phyloP scores from a whole-genome alignment of 92 coral and sea anemone genomes.

The Zoanthus sansibaricus region DNA sequence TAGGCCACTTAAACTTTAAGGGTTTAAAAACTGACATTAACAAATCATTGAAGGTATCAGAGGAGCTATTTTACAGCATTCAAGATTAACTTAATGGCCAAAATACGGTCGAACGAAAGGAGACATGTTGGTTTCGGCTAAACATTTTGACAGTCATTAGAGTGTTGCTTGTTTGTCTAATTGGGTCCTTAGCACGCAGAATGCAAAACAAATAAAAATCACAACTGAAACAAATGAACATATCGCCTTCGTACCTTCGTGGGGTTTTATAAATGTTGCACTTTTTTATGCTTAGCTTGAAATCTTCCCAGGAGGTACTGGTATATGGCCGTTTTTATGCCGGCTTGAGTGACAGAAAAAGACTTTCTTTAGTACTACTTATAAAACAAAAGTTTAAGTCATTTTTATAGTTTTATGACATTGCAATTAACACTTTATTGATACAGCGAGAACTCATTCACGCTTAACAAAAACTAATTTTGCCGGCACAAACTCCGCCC shows the following conservation, averaged over 20 bases:
- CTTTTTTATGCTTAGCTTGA: neutral
- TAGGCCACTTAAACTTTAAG: neutral
- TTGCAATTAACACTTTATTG: constrained; percentile 48
- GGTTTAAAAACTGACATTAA: neutral
- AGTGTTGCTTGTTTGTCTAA: constrained; percentile 27
- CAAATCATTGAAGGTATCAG: neutral
- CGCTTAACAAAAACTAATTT: constrained; percentile 10
- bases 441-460: constrained; percentile 8
- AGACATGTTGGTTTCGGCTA: neutral
- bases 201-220: constrained; percentile 17
- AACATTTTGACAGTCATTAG: neutral
- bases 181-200: constrained; percentile 23
- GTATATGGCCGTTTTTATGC: neutral
- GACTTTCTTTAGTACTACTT: constrained; percentile 7
- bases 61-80: neutral
- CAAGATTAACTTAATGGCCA: neutral
- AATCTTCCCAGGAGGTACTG: neutral
- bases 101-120: neutral
- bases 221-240: constrained; percentile 18
- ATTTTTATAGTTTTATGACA: constrained; percentile 29
- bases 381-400: constrained; percentile 22
- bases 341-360: constrained; percentile 1
- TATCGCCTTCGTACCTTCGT: neutral
- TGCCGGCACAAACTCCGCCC: constrained; percentile 25
- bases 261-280: neutral